Conservation (phyloP, 2,888 invertebrate genomes). For the Deilephila porcellus region DNA sequence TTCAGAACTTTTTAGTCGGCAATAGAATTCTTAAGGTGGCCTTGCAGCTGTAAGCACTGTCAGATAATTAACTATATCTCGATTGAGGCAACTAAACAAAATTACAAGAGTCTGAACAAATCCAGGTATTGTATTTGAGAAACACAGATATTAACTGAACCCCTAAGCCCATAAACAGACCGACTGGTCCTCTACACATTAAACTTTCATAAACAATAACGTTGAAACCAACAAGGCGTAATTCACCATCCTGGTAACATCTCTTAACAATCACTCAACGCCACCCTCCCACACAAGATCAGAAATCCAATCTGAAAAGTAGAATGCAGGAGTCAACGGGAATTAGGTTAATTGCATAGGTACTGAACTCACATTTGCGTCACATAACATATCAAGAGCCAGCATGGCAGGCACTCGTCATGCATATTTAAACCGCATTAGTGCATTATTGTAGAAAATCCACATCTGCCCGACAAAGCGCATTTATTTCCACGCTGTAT, state of each 20-base stretch:
- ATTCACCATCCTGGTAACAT: not conserved
- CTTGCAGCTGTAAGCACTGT: too few relatives aligned
- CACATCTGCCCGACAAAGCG: constrained; percentile 34
- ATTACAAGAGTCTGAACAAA: too few relatives aligned
- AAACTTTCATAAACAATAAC: too few relatives aligned
- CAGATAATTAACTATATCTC: too few relatives aligned
- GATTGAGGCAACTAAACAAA: too few relatives aligned
- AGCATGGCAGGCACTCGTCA: constrained; percentile 34
- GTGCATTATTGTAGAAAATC: constrained; percentile 54
- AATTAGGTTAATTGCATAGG: constrained; percentile 57
- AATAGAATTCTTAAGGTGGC: too few relatives aligned
- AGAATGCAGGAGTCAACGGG: constrained; percentile 32
- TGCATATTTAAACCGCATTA: constrained; percentile 60
- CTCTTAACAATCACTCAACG: not conserved
- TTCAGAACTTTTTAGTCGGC: too few relatives aligned
- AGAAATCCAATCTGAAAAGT: constrained; percentile 34
- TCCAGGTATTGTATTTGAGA: too few relatives aligned
- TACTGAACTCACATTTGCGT: constrained; percentile 49
- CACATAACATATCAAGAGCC: constrained; percentile 44
- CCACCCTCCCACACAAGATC: not conserved
- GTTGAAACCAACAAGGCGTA: not conserved
- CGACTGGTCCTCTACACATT: too few relatives aligned
- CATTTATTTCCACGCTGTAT: constrained; percentile 27
- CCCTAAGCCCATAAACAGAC: too few relatives aligned
- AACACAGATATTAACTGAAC: too few relatives aligned